Evolutionary conservation across 2,797 vertebrate species (phyloP).

Genomic region (Chloroceryle inda): DNA sequence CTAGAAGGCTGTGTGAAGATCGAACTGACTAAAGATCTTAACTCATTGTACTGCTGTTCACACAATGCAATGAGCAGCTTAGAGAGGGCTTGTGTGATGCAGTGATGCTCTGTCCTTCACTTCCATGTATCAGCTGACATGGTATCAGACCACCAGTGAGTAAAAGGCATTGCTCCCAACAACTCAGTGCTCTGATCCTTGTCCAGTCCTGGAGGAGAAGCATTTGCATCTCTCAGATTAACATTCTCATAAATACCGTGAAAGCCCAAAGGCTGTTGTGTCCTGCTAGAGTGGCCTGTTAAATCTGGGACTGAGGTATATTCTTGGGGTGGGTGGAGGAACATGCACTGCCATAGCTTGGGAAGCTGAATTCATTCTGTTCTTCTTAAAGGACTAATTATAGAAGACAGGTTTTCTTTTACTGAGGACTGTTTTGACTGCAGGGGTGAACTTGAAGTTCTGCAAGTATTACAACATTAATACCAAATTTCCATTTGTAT

Average conservation of each 20-base stretch:
- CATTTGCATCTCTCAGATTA: neutral
- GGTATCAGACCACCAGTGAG: neutral
- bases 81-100: neutral
- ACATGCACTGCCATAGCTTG: accelerated
- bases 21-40: neutral
- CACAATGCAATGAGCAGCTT: neutral
- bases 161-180: neutral
- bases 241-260: neutral
- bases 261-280: neutral
- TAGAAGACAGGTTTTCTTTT: neutral
- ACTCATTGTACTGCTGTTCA: neutral
- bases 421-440: neutral
- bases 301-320: neutral
- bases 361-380: neutral
- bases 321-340: neutral
- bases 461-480: neutral
- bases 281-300: neutral
- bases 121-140: neutral
- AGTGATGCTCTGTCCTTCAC: neutral
- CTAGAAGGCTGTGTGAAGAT: neutral
- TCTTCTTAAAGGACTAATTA: neutral
- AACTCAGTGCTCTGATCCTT: neutral
- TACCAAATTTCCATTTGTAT: neutral
- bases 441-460: neutral
- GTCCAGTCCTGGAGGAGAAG: neutral